Evolutionary conservation across 2,888 invertebrate species (phyloP).

Genomic region (Clistopyga incitator): DNA sequence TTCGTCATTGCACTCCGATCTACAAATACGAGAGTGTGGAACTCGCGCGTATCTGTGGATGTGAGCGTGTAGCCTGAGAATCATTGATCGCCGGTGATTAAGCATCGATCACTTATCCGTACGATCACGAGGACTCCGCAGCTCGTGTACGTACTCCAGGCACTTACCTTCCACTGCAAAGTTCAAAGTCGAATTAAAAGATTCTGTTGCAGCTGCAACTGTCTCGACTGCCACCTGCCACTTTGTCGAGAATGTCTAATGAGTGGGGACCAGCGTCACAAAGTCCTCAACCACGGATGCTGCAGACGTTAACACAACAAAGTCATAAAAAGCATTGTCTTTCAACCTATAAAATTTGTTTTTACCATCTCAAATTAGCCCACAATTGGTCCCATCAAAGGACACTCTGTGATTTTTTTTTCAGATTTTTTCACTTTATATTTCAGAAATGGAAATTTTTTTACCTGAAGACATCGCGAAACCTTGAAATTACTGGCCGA

Average conservation of each 20-base stretch:
- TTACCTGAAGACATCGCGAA: too few relatives aligned
- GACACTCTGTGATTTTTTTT: too few relatives aligned
- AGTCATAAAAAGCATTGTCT: too few relatives aligned
- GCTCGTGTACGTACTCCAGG: slow-evolving; percentile 35
- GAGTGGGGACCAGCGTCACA: slow-evolving; percentile 48
- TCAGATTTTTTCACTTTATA: too few relatives aligned
- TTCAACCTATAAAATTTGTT: too few relatives aligned
- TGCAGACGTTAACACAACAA: neutral
- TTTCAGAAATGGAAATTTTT: too few relatives aligned
- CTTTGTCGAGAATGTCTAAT: slow-evolving; percentile 31
- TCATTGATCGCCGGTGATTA: slow-evolving; percentile 58
- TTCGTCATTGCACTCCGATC: slow-evolving; percentile 30
- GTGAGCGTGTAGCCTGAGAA: slow-evolving; percentile 22
- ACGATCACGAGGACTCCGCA: slow-evolving; percentile 44
- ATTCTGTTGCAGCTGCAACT: slow-evolving; percentile 1
- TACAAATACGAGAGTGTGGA: slow-evolving; percentile 17
- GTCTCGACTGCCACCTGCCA: slow-evolving; percentile 50
- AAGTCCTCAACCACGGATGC: slow-evolving; percentile 27
- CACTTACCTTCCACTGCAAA: slow-evolving; percentile 56
- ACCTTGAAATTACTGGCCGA: too few relatives aligned
- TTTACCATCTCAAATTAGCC: too few relatives aligned
- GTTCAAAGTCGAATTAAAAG: slow-evolving; percentile 65
- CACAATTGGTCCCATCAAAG: too few relatives aligned
- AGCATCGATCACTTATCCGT: slow-evolving; percentile 47
- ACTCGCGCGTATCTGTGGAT: slow-evolving; percentile 1